Conservation (phyloP, 2,888 invertebrate genomes). For the Caenorhabditis afra region DNA sequence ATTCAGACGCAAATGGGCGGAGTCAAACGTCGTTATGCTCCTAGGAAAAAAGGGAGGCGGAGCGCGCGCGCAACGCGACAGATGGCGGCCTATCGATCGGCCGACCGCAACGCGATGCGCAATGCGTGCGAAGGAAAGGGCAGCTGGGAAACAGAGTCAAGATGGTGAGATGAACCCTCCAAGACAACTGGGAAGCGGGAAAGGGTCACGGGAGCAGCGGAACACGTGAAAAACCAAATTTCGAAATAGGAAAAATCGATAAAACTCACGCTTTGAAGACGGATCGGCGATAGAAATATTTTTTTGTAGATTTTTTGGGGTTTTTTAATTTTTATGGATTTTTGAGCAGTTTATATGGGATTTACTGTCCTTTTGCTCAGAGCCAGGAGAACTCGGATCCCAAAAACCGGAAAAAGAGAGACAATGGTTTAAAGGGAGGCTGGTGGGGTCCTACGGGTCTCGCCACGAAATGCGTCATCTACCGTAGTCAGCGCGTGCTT, state of each 20-base stretch:
- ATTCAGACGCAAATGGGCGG: slow-evolving; percentile 4
- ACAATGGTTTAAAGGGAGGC: slow-evolving; percentile 55
- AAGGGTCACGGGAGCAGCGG: slow-evolving; percentile 2
- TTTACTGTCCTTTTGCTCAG: slow-evolving; percentile 63
- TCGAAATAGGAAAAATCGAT: slow-evolving; percentile 41
- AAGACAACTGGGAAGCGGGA: not conserved
- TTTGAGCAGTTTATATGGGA: slow-evolving; percentile 60
- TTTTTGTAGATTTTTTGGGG: slow-evolving; percentile 57
- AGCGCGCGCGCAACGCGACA: not conserved
- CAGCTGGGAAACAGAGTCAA: not conserved
- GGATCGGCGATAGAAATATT: slow-evolving; percentile 51
- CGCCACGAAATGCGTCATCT: slow-evolving; percentile 36
- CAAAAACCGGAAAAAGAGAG: slow-evolving; percentile 64
- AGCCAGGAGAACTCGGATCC: slow-evolving; percentile 65
- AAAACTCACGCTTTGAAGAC: slow-evolving; percentile 57
- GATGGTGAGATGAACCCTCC: too few species aligned
- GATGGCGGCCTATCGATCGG: slow-evolving; percentile 7
- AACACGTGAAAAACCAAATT: slow-evolving; percentile 32
- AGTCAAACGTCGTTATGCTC: not conserved
- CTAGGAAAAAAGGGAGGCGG: not conserved
- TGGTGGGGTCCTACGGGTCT: slow-evolving; percentile 37
- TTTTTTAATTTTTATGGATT: slow-evolving; percentile 64
- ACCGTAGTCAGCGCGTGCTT: slow-evolving; percentile 44
- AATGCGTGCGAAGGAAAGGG: not conserved
- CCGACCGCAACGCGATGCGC: not conserved